Conservation (phyloP, 2,113 vertebrate genomes). For the Serilophus lunatus region DNA sequence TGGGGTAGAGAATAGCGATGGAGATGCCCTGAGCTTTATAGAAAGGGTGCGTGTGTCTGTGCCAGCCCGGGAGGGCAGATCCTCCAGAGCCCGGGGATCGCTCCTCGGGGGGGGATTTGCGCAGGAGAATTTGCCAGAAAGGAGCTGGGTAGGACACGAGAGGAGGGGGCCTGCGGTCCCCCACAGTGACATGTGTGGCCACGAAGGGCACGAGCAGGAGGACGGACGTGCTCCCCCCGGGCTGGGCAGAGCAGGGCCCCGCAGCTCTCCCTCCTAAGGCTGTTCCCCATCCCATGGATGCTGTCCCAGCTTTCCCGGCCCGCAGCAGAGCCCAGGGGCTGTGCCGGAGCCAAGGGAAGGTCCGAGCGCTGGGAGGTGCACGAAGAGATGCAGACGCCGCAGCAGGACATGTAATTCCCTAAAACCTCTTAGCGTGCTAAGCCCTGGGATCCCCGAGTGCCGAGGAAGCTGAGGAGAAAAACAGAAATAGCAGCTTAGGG, state of each 20-base stretch:
- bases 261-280: neutral
- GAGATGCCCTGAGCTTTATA: neutral
- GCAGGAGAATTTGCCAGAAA: neutral
- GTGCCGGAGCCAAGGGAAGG: accelerated
- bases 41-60: neutral
- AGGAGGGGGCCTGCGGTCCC: neutral
- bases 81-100: accelerated
- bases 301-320: accelerated
- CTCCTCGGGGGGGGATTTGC: neutral
- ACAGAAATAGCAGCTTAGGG: conserved; percentile 9
- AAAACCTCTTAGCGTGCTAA: conserved; percentile 43
- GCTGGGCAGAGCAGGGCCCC: neutral
- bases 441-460: neutral
- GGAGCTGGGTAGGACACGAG: neutral
- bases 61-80: neutral
- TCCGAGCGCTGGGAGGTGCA: accelerated
- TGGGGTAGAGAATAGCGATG: neutral
- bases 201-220: accelerated
- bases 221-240: accelerated
- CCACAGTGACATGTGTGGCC: neutral
- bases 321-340: neutral
- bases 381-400: neutral
- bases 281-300: accelerated
- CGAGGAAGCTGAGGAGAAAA: conserved; percentile 34
- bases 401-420: conserved; percentile 15